Conservation (phyloP, 2,797 vertebrate genomes). For the Rhynchotus rufescens region DNA sequence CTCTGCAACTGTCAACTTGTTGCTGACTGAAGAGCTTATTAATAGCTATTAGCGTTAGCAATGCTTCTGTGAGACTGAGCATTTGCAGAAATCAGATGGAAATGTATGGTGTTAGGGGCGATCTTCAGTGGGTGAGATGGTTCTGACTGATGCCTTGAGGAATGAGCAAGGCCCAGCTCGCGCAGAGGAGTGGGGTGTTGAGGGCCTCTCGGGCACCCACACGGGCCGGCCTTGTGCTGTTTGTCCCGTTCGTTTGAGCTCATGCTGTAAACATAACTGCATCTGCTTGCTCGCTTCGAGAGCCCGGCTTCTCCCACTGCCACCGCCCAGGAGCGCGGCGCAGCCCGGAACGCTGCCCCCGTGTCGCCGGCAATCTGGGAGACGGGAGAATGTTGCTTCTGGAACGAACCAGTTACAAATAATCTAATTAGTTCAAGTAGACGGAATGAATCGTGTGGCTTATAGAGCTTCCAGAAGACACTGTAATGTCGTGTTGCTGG, state of each 20-base stretch:
- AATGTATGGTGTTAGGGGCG: not conserved
- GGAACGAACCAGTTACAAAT: not conserved
- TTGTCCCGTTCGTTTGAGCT: not conserved
- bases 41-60: not conserved
- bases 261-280: not conserved
- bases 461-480: too few relatives aligned
- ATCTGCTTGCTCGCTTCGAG: not conserved
- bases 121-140: not conserved
- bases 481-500: not conserved
- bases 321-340: not conserved
- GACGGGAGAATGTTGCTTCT: not conserved
- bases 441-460: not conserved
- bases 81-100: not conserved
- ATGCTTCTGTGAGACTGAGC: not conserved
- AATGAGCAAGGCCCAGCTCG: not conserved
- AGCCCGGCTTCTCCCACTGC: not conserved
- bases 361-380: not conserved
- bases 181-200: not conserved
- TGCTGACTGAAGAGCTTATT: not conserved
- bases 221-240: not conserved
- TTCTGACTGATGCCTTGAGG: not conserved
- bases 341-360: not conserved
- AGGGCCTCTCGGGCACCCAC: not conserved
- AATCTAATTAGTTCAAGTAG: not conserved
- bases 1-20: not conserved